Evolutionary conservation across 2,113 vertebrate species (phyloP).

Genomic region (Mugil cephalus): DNA sequence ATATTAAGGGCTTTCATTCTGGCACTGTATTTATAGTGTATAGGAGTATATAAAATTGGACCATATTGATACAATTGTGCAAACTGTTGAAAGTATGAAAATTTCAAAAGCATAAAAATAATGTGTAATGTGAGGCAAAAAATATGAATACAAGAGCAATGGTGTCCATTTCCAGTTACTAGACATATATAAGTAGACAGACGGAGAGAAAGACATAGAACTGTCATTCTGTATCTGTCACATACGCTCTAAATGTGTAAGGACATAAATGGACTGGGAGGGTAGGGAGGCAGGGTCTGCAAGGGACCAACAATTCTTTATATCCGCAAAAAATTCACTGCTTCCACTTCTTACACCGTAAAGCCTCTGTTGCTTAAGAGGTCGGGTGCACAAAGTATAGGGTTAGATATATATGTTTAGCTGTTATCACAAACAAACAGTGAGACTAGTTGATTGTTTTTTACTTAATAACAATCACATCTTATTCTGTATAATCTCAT

Average conservation of each 20-base stretch:
- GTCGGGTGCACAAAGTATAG: background rate
- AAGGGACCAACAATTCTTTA: slow-evolving; percentile 17
- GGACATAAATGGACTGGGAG: slow-evolving; percentile 11
- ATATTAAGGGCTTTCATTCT: background rate
- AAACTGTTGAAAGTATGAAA: slow-evolving; percentile 6
- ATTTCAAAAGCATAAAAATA: background rate
- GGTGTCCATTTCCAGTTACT: slow-evolving; percentile 12
- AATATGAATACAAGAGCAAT: background rate
- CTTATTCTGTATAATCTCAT: background rate
- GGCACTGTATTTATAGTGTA: background rate
- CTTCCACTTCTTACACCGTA: slow-evolving; percentile 4
- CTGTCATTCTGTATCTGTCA: slow-evolving; percentile 24
- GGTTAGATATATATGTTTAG: background rate
- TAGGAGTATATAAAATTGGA: background rate
- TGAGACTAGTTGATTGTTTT: background rate
- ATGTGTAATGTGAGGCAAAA: background rate
- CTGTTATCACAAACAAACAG: background rate
- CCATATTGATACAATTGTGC: background rate
- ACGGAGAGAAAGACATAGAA: slow-evolving; percentile 11
- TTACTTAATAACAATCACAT: background rate
- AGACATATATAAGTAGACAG: slow-evolving; percentile 1
- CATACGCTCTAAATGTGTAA: slow-evolving; percentile 32
- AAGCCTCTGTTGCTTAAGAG: background rate
- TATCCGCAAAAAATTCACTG: slow-evolving; percentile 13
- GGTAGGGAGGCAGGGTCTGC: slow-evolving; percentile 10